phyloP scores from a whole-genome alignment of 2,797 vertebrate species.

The Naso thynnoides region DNA sequence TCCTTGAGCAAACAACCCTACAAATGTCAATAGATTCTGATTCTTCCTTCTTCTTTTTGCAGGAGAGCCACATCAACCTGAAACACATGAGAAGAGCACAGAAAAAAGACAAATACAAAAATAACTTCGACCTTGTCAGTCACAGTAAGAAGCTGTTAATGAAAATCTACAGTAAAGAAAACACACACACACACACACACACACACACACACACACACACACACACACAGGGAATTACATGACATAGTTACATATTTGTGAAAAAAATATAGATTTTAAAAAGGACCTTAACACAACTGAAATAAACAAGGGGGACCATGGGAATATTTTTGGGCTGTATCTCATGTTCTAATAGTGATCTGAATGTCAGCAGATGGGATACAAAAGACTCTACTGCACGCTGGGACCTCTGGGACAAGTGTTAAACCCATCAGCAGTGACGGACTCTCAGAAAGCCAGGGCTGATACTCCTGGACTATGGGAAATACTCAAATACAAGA shows the following conservation, averaged over 20 bases:
- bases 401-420: conserved; percentile 48
- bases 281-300: conserved; percentile 22
- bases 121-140: background rate
- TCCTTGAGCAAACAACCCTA: background rate
- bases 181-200: conserved; percentile 4
- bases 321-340: conserved; percentile 41
- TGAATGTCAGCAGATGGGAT: conserved; percentile 33
- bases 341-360: conserved; percentile 33
- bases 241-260: conserved; percentile 49
- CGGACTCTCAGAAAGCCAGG: conserved; percentile 14
- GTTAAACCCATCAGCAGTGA: conserved; percentile 52
- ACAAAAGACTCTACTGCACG: background rate
- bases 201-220: background rate
- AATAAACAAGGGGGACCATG: conserved; percentile 29
- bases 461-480: conserved; percentile 7
- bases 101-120: background rate
- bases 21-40: background rate
- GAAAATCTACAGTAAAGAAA: too few species aligned
- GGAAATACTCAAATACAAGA: conserved; percentile 33
- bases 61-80: background rate
- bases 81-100: background rate
- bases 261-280: too few species aligned
- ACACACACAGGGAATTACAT: conserved; percentile 10
- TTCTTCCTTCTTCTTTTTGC: background rate
- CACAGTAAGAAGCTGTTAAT: too few species aligned